These are phyloP conservation scores for Cyclina sinensis DNA, from an alignment of 1,140 invertebrate genomes.

Conservation along the genomic window DNA sequence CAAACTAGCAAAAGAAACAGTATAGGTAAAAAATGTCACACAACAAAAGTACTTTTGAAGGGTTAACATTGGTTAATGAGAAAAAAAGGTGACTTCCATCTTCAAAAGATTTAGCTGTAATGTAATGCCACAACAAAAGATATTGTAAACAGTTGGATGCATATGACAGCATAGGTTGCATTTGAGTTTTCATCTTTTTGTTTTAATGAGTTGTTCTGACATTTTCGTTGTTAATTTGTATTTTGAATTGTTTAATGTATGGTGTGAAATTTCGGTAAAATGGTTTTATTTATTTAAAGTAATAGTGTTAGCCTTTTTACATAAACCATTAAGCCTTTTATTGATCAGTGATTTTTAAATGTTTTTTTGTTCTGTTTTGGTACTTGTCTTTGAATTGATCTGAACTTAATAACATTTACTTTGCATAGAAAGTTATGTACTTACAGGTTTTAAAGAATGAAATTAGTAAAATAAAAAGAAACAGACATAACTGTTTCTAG, in stretches of 20 bases:
- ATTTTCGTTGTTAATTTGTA: too few relatives aligned
- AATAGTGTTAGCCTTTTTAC: not conserved
- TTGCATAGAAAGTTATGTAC: not conserved
- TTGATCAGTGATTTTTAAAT: not conserved
- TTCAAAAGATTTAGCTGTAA: too few relatives aligned
- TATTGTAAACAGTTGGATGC: too few relatives aligned
- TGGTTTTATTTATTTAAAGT: not conserved
- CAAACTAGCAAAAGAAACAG: not conserved
- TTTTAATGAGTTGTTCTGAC: too few relatives aligned
- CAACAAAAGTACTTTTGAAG: too few relatives aligned
- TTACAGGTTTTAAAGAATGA: not conserved
- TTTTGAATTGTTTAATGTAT: not conserved
- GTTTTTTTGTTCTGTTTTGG: not conserved
- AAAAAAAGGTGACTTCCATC: too few relatives aligned
- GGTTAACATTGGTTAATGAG: too few relatives aligned
- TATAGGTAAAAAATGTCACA: not conserved
- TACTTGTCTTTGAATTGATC: not conserved
- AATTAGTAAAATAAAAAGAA: too few relatives aligned
- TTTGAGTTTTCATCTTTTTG: too few relatives aligned
- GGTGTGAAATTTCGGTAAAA: not conserved
- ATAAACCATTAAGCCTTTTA: not conserved
- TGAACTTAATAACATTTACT: not conserved
- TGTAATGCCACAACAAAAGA: too few relatives aligned
- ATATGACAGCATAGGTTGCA: too few relatives aligned
- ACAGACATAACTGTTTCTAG: too few relatives aligned